These are phyloP conservation scores for Plectropomus leopardus DNA, from an alignment of 2,113 vertebrate species.

Conservation along the genomic window DNA sequence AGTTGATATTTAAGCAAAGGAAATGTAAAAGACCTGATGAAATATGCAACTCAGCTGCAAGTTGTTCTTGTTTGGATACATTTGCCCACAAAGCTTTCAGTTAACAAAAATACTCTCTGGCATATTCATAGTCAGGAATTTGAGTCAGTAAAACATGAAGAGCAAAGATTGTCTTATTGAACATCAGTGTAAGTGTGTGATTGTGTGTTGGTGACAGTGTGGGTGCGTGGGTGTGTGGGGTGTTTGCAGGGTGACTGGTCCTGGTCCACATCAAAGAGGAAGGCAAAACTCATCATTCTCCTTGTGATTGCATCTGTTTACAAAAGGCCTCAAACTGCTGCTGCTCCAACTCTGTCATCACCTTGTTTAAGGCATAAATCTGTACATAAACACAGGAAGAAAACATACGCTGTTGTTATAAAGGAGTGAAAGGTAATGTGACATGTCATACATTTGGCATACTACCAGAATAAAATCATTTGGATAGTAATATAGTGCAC, in stretches of 20 bases:
- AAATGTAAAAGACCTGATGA: background rate
- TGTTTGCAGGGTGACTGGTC: background rate
- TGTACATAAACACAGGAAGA: conserved; percentile 53
- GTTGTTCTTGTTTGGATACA: background rate
- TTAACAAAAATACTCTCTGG: conserved; percentile 7
- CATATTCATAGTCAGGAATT: background rate
- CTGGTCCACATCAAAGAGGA: background rate
- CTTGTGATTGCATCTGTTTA: conserved; percentile 94
- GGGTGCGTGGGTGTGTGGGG: background rate
- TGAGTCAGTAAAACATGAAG: background rate
- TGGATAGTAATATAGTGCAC: too few relatives aligned
- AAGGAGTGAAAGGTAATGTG: background rate
- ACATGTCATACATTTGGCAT: background rate
- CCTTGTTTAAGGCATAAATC: conserved; percentile 97
- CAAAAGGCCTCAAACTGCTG: conserved; percentile 98
- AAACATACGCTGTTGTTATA: background rate
- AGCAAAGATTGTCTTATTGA: conserved; percentile 8
- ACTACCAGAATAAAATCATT: too few relatives aligned
- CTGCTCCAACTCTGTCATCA: conserved; percentile 98
- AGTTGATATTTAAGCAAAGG: background rate
- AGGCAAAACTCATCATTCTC: conserved; percentile 86
- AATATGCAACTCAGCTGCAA: background rate
- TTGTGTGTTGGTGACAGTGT: background rate
- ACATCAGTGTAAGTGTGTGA: background rate
- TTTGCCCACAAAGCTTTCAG: background rate